Conservation (phyloP, 2,888 invertebrate species). For the Rapana venosa region DNA sequence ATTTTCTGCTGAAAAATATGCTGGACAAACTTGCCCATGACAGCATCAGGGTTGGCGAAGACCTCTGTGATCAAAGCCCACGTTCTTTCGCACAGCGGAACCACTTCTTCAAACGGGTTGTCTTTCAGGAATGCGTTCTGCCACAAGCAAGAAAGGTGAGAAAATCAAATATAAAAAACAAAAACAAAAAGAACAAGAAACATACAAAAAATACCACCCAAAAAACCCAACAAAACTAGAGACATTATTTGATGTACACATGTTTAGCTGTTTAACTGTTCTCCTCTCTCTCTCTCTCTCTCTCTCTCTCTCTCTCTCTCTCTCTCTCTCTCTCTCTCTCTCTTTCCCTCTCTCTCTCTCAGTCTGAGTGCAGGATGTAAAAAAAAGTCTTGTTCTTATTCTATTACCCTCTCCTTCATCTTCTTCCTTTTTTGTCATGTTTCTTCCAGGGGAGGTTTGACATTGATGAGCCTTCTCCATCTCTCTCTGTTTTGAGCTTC, state of each 20-base stretch:
- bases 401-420: too few relatives aligned
- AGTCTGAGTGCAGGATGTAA: too few relatives aligned
- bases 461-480: too few relatives aligned
- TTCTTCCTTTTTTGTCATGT: too few relatives aligned
- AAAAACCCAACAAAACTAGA: background rate
- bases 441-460: too few relatives aligned
- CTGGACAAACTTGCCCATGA: slow-evolving; percentile 97
- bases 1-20: slow-evolving; percentile 94
- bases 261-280: too few relatives aligned
- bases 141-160: slow-evolving; percentile 64
- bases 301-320: background rate
- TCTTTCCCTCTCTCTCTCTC: background rate
- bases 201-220: background rate
- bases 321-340: background rate
- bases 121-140: slow-evolving; percentile 90
- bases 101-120: slow-evolving; percentile 93
- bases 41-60: slow-evolving; percentile 96
- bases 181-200: background rate
- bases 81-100: slow-evolving; percentile 92
- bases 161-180: too few relatives aligned
- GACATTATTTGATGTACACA: background rate
- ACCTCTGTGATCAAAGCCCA: slow-evolving; percentile 86
- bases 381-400: too few relatives aligned
- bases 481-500: too few relatives aligned
- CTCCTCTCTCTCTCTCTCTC: slow-evolving; percentile 1